phyloP scores from a whole-genome alignment of 2,113 vertebrate species.

The Delphinapterus leucas region DNA sequence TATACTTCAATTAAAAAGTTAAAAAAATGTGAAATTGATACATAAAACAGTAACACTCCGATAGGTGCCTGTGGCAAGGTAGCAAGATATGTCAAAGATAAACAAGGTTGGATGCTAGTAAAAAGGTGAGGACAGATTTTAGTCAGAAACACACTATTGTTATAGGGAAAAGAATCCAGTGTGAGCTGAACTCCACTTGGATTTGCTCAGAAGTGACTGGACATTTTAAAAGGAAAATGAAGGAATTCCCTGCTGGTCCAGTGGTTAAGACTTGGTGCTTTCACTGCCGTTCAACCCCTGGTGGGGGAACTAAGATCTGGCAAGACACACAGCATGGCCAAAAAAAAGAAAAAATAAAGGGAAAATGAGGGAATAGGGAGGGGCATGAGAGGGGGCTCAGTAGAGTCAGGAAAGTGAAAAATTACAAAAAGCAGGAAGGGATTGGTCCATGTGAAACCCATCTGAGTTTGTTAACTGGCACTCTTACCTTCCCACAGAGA shows the following conservation, averaged over 20 bases:
- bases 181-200: neutral
- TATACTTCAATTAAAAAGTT: too few species aligned
- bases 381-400: neutral
- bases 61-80: neutral
- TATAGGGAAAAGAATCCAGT: neutral
- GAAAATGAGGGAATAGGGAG: neutral
- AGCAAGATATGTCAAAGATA: neutral
- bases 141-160: neutral
- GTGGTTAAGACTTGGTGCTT: too few species aligned
- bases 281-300: too few species aligned
- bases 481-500: neutral
- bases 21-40: neutral
- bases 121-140: neutral
- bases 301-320: too few species aligned
- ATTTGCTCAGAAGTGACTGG: neutral
- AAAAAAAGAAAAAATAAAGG: neutral
- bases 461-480: neutral
- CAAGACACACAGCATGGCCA: too few species aligned
- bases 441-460: neutral
- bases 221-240: neutral
- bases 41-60: neutral
- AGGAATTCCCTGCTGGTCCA: too few species aligned
- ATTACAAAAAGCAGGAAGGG: neutral
- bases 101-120: neutral
- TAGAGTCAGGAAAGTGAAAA: neutral